phyloP scores from a whole-genome alignment of 2,888 invertebrate species.

The Halocaridina rubra region DNA sequence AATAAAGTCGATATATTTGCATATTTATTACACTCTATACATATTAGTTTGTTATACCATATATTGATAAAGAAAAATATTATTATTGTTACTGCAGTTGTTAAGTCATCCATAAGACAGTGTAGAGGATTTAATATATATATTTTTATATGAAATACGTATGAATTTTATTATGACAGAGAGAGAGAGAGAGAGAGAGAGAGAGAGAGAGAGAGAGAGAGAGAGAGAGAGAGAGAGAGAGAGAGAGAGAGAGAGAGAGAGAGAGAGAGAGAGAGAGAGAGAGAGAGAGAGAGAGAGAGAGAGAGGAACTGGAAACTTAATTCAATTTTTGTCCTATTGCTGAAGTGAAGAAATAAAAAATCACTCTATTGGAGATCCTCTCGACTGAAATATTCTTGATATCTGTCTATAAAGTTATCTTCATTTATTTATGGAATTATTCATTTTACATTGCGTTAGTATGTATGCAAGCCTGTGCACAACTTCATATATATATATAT shows the following conservation, averaged over 20 bases:
- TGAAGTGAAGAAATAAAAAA: too few relatives aligned
- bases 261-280: not conserved
- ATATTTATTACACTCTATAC: too few relatives aligned
- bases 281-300: not conserved
- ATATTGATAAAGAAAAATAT: too few relatives aligned
- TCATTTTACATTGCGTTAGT: not conserved
- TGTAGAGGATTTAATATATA: too few relatives aligned
- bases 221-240: not conserved
- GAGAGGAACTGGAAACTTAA: not conserved
- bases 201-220: not conserved
- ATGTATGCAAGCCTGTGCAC: not conserved
- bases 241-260: not conserved
- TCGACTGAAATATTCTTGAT: not conserved
- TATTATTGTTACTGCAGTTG: too few relatives aligned
- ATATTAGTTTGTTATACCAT: too few relatives aligned
- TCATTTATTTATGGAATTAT: not conserved
- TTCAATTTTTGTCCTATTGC: too few relatives aligned
- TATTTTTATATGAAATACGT: not conserved
- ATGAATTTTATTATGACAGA: not conserved
- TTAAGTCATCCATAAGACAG: too few relatives aligned
- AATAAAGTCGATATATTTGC: too few relatives aligned
- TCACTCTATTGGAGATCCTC: too few relatives aligned
- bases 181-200: not conserved
- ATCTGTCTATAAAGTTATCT: not conserved
- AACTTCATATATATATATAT: not conserved